Evolutionary conservation across 2,888 invertebrate genomes (phyloP), one percentile per base, ranked within the genome.

Genomic region (Hanleya hanleyi): DNA sequence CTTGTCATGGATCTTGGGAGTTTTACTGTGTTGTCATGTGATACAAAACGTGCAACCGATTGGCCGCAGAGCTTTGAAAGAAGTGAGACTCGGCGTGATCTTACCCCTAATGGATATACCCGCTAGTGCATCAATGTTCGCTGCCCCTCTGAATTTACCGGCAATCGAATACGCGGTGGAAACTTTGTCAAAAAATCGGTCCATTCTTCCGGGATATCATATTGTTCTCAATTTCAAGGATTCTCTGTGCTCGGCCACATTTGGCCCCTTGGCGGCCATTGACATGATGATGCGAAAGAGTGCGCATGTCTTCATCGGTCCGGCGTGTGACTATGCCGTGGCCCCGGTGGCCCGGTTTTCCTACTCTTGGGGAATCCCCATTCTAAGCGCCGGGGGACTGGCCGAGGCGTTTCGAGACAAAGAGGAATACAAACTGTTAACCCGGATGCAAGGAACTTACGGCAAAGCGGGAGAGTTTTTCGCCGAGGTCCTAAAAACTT

Each of bases 261-360:
- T 62, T 47, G 83, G 79, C 15, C 84, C 84, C 4, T 67, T 84
- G 9, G 74, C 64, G 1, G 83, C 83, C 36, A 73, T 84, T 61
- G 76, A 81, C 47, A 73, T 82, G 70, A 76, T 75, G 71, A 26
- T 70, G 5, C 49, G 77, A 0, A 64, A 74, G 22, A 37, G 36
- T 22, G 78, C 78, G 0, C 69, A 80, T 66, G 77, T 83, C 5
- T 84, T 84, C 65, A 51, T 84, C 9, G 83, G 84, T 2, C 84
- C 84, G 15, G 77, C 69, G 26, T 83, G 81, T 41, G 78, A 79
- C 65, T 84, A 96, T 38, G 96, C 96, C 1, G 89, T 96, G 83
- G 96, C 96, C 87, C 96, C 96, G 0, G 96, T 96, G 1, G 96
- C 96, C 6, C 92, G 96, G 72, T 92, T 96, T 68, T 96, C 96